Base-by-base conservation (phyloP, 2,888 invertebrate genomes). In the Vesta saturnalis region DNA sequence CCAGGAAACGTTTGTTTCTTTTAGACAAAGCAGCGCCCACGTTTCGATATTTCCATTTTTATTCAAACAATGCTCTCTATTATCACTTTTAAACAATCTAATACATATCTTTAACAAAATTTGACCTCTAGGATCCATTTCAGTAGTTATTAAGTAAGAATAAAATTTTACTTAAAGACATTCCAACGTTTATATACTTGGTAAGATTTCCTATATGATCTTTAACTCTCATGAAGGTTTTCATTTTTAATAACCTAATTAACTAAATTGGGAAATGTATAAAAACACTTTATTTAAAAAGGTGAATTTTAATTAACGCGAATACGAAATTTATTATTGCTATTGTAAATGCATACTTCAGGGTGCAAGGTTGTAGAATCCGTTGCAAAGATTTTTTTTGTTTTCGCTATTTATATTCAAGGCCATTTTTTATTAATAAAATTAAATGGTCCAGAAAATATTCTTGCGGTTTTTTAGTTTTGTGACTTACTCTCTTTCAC, bases 181-280 rank as follows among this genome's bases (percentile, higher is more conserved):
- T 39, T 39, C 39, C 39, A n/a, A 39, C 8, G 39, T 39, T 39
- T 39, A n/a, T 39, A 39, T n/a, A 39, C 8, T 19, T 52, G 5
- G 19, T 52, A 19, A 52, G 19, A 52, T 52, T 52, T 52, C 52
- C 52, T 52, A 52, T 52, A 19, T 18, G 52, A 52, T 52, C 21
- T 52, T 52, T 52, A 19, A 52, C 52, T 52, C 19, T 18, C n/a
- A n/a, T 19, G 52, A 52, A 52, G 52, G 52, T 52, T 21, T 52
- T 14, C 16, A 52, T 12, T 39, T 39, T 39, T 39, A 39, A 39
- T 52, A n/a, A 52, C 52, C 52, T 21, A 16, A 18, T 52, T 52
- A 19, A 52, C 2, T 12, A 5, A n/a, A 18, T 52, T 52, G 21
- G 12, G 52, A 52, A 52, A 52, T 18, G 19, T 52, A 15, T 10